phyloP scores from a whole-genome alignment of 2,888 invertebrate species.

The Pimpla rufipes region DNA sequence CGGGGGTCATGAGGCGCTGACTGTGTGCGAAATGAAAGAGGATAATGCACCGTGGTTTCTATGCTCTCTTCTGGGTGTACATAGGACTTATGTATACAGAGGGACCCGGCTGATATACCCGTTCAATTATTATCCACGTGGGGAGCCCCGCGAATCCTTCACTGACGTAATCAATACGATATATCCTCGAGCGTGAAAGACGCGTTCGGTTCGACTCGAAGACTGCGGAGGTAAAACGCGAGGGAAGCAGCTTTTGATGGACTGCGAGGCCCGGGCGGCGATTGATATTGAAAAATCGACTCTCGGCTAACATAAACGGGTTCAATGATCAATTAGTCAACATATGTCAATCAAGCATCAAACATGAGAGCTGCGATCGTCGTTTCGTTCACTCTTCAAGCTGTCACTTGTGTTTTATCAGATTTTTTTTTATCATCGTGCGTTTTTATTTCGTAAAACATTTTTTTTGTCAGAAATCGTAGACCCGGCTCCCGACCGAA shows the following conservation, averaged over 20 bases:
- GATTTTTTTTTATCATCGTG: conserved; percentile 3
- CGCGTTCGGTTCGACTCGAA: conserved; percentile 33
- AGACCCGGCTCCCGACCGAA: no score
- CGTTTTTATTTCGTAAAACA: no score
- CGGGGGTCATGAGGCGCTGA: conserved; percentile 68
- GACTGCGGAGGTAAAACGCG: conserved; percentile 13
- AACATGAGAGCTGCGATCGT: not conserved
- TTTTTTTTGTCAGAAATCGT: no score
- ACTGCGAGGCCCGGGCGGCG: conserved; percentile 42
- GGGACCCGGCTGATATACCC: conserved; percentile 41
- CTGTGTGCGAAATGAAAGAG: conserved; percentile 68
- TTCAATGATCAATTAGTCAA: conserved; percentile 61
- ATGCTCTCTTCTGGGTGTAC: conserved; percentile 22
- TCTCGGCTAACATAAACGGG: conserved; percentile 38
- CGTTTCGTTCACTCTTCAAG: conserved; percentile 22
- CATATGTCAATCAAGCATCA: conserved; percentile 46
- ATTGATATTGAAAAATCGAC: conserved; percentile 60
- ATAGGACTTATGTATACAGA: no score
- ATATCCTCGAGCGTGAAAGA: conserved; percentile 13
- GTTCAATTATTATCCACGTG: conserved; percentile 67
- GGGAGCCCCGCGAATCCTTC: conserved; percentile 31
- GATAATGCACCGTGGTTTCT: conserved; percentile 65
- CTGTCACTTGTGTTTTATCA: conserved; percentile 29
- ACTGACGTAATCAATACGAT: conserved; percentile 57
- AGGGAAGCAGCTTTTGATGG: conserved; percentile 40